Evolutionary conservation across 2,797 vertebrate genomes (phyloP).

Genomic region (Liasis olivaceus): DNA sequence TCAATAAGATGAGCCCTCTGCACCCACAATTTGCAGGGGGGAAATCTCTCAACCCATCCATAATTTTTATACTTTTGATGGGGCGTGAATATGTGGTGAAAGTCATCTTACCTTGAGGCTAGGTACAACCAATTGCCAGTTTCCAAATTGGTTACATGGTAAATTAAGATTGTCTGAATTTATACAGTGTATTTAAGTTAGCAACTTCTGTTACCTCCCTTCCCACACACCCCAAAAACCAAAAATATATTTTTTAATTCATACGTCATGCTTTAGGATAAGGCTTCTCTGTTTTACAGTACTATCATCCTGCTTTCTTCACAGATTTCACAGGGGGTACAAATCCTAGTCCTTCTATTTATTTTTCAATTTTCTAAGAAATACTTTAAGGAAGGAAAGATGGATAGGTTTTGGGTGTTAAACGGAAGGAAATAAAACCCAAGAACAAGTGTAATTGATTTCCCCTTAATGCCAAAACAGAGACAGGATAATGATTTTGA

Average conservation of each 20-base stretch:
- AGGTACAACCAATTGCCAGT: not conserved
- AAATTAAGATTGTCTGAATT: not conserved
- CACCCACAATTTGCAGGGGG: not conserved
- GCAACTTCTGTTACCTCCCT: not conserved
- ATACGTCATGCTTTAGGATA: not conserved
- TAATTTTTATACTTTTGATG: not conserved
- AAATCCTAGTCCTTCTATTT: not conserved
- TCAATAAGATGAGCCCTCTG: not conserved
- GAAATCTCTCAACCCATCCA: not conserved
- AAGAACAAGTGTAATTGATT: not conserved
- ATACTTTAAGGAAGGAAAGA: not conserved
- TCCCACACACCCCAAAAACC: not conserved
- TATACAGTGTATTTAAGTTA: not conserved
- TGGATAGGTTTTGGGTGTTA: not conserved
- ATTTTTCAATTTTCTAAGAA: not conserved
- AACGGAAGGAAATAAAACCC: not conserved
- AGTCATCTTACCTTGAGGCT: not conserved
- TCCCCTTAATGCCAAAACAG: not conserved
- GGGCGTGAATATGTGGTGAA: not conserved
- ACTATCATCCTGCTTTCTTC: not conserved
- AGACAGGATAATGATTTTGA: not conserved
- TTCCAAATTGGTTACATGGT: too few relatives aligned
- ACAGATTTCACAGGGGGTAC: not conserved
- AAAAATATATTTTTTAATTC: not conserved
- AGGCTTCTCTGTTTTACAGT: not conserved